These are phyloP conservation scores for Patella caerulea DNA, from an alignment of 2,888 invertebrate genomes.

Conservation along the genomic window DNA sequence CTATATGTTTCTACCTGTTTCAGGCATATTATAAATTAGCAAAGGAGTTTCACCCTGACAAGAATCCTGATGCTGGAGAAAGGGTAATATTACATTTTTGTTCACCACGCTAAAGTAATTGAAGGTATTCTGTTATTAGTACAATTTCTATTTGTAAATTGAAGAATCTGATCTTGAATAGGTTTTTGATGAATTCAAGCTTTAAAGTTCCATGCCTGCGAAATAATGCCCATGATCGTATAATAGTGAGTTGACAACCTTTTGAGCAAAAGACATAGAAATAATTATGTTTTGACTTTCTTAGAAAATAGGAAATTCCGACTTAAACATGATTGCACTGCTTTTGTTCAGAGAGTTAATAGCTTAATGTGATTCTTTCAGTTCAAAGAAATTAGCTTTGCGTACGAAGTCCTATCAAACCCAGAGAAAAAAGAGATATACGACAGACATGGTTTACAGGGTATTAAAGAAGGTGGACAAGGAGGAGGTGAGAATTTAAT, in stretches of 20 bases:
- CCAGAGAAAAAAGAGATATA: conserved; percentile 88
- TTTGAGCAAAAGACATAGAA: too few species aligned
- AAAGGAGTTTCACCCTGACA: conserved; percentile 92
- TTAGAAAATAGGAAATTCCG: too few species aligned
- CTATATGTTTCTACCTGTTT: conserved; percentile 63
- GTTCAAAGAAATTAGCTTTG: conserved; percentile 96
- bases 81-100: conserved; percentile 71
- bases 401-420: conserved; percentile 93
- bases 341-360: background rate
- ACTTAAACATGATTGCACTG: too few species aligned
- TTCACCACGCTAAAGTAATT: too few species aligned
- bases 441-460: conserved; percentile 89
- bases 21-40: conserved; percentile 91
- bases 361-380: conserved; percentile 46
- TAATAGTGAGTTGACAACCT: too few species aligned
- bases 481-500: background rate
- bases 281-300: too few species aligned
- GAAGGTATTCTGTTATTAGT: too few species aligned
- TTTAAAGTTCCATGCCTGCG: too few species aligned
- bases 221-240: too few species aligned
- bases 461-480: conserved; percentile 83
- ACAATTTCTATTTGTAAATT: too few species aligned
- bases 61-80: conserved; percentile 88
- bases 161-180: too few species aligned
- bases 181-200: too few species aligned